Evolutionary conservation across 2,113 vertebrate species (phyloP).

Genomic region (Mohoua ochrocephala): DNA sequence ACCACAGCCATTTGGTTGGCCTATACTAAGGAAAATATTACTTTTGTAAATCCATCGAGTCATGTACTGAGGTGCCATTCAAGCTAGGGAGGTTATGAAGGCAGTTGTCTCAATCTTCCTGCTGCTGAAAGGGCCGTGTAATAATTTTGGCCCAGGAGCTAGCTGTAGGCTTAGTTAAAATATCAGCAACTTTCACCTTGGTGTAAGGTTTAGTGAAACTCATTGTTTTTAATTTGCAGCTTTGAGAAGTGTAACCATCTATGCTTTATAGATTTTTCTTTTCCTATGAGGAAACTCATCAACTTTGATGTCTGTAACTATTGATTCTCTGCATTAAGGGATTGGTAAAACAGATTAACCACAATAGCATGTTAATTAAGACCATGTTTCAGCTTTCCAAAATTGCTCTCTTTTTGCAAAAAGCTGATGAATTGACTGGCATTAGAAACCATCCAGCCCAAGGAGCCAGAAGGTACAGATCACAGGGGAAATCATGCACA

Average conservation of each 20-base stretch:
- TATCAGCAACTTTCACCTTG: slow-evolving; percentile 33
- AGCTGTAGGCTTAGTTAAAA: background rate
- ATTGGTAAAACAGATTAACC: slow-evolving; percentile 63
- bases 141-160: background rate
- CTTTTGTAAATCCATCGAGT: background rate
- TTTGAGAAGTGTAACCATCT: slow-evolving; percentile 51
- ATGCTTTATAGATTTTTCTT: slow-evolving; percentile 59
- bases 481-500: background rate
- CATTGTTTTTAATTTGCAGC: slow-evolving; percentile 62
- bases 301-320: slow-evolving; percentile 64
- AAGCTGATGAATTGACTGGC: slow-evolving; percentile 34
- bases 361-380: slow-evolving; percentile 67
- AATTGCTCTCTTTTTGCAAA: slow-evolving; percentile 22
- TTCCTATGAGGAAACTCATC: slow-evolving; percentile 56
- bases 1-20: background rate
- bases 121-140: background rate
- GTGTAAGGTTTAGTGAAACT: slow-evolving; percentile 37
- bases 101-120: background rate
- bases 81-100: background rate
- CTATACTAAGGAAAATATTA: background rate
- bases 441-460: background rate
- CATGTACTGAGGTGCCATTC: background rate
- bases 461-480: background rate
- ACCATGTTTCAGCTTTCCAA: slow-evolving; percentile 52
- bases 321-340: slow-evolving; percentile 63